phyloP scores from a whole-genome alignment of 2,797 vertebrate species.

The Linurgus olivaceus region DNA sequence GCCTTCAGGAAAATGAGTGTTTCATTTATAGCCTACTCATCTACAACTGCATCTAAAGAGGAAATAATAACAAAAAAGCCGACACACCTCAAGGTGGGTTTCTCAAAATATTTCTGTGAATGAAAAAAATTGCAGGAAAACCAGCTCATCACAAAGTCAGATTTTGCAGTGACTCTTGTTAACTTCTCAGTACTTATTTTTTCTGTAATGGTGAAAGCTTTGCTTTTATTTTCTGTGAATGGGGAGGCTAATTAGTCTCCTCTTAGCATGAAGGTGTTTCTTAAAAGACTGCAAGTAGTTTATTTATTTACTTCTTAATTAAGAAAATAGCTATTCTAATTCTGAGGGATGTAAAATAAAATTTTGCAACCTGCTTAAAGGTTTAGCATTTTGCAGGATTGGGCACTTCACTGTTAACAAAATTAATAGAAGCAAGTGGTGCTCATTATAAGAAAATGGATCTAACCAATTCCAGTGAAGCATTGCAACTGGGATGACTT shows the following conservation, averaged over 20 bases:
- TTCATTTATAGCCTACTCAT: not conserved
- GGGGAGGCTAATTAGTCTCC: not conserved
- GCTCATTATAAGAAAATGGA: not conserved
- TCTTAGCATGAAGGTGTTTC: not conserved
- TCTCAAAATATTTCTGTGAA: constrained; percentile 13
- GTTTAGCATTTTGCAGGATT: not conserved
- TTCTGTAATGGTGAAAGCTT: not conserved
- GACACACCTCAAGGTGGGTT: not conserved
- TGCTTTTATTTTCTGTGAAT: not conserved
- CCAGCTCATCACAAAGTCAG: not conserved
- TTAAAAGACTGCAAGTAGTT: not conserved
- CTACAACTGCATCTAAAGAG: not conserved
- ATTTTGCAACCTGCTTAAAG: not conserved
- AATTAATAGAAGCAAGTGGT: not conserved
- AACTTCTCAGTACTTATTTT: not conserved
- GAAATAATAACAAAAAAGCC: not conserved
- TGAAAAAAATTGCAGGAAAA: not conserved
- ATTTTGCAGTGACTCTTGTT: not conserved
- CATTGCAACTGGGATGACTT: not conserved
- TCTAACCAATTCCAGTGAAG: not conserved
- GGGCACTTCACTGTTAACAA: not conserved
- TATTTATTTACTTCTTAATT: not conserved
- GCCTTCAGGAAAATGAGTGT: not conserved
- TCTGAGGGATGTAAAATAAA: not conserved
- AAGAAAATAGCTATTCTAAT: not conserved